A percentile compares a stretch with the other conserved stretches of the same genome.
Evolutionary conservation across 2,797 vertebrate species (phyloP).

Genomic region (Typhlichthys eigenmanni): DNA sequence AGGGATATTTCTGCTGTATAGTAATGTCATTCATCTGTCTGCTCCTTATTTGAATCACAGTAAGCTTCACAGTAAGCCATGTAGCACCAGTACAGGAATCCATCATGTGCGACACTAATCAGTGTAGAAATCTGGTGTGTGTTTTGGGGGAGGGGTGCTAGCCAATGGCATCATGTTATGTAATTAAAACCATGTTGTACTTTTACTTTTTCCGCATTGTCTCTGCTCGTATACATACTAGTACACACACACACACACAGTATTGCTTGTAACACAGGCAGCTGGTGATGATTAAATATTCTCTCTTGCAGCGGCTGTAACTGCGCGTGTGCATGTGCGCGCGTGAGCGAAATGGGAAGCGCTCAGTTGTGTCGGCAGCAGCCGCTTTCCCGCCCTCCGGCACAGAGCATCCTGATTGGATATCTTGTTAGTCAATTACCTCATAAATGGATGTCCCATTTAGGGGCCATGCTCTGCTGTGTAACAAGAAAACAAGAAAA

Average conservation of each 20-base stretch:
- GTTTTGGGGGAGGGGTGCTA: slow-evolving; percentile 20
- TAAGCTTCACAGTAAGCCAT: slow-evolving; percentile 28
- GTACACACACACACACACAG: slow-evolving; percentile 26
- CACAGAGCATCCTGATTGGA: slow-evolving; percentile 59
- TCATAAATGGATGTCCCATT: slow-evolving; percentile 53
- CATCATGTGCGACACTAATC: slow-evolving; percentile 56
- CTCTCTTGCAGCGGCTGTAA: slow-evolving; percentile 36
- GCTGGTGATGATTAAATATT: slow-evolving; percentile 69
- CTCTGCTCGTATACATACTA: slow-evolving; percentile 22
- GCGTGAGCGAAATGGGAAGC: slow-evolving; percentile 39
- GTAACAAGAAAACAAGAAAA: slow-evolving; percentile 24
- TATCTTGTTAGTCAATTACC: slow-evolving; percentile 66
- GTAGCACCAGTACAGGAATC: slow-evolving; percentile 22
- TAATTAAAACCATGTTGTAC: slow-evolving; percentile 41
- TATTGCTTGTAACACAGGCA: slow-evolving; percentile 43
- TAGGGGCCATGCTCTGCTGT: slow-evolving; percentile 27
- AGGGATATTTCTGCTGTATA: slow-evolving; percentile 21
- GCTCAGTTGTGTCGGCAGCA: slow-evolving; percentile 48
- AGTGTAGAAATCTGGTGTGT: slow-evolving; percentile 26
- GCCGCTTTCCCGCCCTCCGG: slow-evolving; percentile 54
- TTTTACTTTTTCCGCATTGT: slow-evolving; percentile 36
- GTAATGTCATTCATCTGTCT: slow-evolving; percentile 26
- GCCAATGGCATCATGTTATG: slow-evolving; percentile 46
- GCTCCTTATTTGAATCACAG: slow-evolving; percentile 35
- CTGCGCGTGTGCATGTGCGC: slow-evolving; percentile 21